A percentile compares a stretch with the other conserved stretches of the same genome.
Conservation (phyloP, 2,888 invertebrate genomes). For the Idaea biselata region DNA sequence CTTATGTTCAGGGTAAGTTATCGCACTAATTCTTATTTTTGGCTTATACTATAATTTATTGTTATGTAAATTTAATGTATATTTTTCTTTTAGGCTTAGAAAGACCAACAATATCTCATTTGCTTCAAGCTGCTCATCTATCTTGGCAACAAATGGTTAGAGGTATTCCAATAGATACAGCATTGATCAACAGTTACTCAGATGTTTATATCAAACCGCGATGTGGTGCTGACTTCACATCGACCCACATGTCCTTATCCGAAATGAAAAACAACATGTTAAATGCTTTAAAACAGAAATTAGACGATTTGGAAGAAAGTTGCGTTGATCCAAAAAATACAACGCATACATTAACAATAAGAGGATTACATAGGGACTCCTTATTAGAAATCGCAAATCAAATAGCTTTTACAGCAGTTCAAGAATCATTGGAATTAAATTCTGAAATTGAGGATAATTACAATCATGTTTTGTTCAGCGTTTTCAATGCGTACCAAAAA, state of each 20-base stretch:
- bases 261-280: conserved; percentile 74
- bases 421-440: conserved; percentile 34
- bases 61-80: conserved; percentile 5
- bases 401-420: conserved; percentile 65
- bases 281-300: conserved; percentile 45
- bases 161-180: conserved; percentile 78
- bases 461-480: conserved; percentile 38
- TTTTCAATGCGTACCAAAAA: conserved; percentile 55
- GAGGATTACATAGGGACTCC: conserved; percentile 76
- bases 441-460: conserved; percentile 15
- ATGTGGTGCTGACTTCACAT: conserved; percentile 62
- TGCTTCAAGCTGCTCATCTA: conserved; percentile 84
- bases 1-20: conserved; percentile 66
- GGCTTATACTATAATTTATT: neutral
- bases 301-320: conserved; percentile 29
- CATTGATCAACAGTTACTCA: conserved; percentile 80
- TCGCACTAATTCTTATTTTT: conserved; percentile 5
- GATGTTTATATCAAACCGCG: conserved; percentile 84
- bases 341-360: conserved; percentile 59
- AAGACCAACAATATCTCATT: conserved; percentile 82
- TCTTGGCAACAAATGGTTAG: conserved; percentile 83
- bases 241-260: conserved; percentile 57
- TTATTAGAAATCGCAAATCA: conserved; percentile 77
- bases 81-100: conserved; percentile 75
- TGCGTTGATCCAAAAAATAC: conserved; percentile 25